Base-by-base conservation (phyloP, 1,140 invertebrate genomes). In the Drosophila burlai region DNA sequence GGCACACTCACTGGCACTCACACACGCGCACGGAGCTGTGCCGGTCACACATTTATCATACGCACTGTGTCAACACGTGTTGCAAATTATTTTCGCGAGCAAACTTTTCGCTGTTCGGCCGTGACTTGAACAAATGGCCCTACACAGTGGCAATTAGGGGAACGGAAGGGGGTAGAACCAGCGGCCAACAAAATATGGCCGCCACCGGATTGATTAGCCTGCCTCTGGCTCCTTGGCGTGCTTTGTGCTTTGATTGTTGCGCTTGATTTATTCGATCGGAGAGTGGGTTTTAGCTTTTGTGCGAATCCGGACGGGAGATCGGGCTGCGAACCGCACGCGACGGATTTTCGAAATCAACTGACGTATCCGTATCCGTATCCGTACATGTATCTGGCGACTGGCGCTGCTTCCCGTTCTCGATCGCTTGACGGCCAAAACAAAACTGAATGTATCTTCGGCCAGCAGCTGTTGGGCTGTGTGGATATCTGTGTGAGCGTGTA, bases 41-140 rank as follows among this genome's bases (percentile, higher is more conserved):
- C 40, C 40, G 40, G 55, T 38, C 36, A 26, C 61, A 74, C 63
- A 83, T 86, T 58, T 63, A 67, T 83, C 81, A 78, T 72, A 87
- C 84, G 83, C 83, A 89, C 84, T 89, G 81, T 89, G 64, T 59
- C 42, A 89, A 87, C 84, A 87, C 84, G 84, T 87, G 84, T 89
- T 87, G 83, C 83, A 66, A 89, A 78, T 76, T 76, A 69, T 36
- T 64, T 71, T 61, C 69, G 52, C 43, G 58, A 16, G 59, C 21
- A 66, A 71, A 69, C 60, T 84, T 59, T 67, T 77, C 34, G 62
- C 62, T 72, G 71, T 82, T 47, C 49, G 42, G 55, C 61, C 76
- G 76, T 52, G 83, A 89, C 84, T 80, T 65, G 65, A 47, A 89
- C 74, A 69, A 86, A 83, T 86, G 68, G 50, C 34, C 62, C 65